phyloP scores from a whole-genome alignment of 1,140 invertebrate genomes.

The Caligus rogercresseyi region DNA sequence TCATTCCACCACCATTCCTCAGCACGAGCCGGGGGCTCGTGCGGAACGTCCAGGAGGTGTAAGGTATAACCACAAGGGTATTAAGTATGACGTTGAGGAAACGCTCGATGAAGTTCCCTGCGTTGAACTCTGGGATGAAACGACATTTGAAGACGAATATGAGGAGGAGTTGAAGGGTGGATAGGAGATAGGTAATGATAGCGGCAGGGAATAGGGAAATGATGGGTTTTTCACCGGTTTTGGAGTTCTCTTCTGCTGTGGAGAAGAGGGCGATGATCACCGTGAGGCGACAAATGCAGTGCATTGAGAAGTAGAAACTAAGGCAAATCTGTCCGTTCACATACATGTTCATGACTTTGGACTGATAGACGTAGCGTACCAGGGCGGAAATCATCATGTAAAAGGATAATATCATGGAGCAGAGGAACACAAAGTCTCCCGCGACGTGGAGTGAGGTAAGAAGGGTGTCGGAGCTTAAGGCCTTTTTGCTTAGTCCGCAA shows the following conservation, averaged over 20 bases:
- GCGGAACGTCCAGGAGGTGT: neutral
- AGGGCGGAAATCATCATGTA: neutral
- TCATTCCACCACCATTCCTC: neutral
- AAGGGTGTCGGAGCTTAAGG: neutral
- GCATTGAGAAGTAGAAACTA: neutral
- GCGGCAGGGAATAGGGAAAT: neutral
- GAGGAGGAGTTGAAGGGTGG: neutral
- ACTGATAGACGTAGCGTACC: neutral
- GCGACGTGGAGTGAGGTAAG: neutral
- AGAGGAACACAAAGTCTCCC: neutral
- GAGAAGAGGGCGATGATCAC: neutral
- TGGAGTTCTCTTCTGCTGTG: neutral
- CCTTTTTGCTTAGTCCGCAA: neutral
- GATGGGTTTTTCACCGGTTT: neutral
- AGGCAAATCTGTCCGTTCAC: neutral
- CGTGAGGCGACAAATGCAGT: neutral
- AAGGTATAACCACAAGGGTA: neutral
- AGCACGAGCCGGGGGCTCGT: neutral
- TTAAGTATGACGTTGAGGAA: neutral
- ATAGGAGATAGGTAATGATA: neutral
- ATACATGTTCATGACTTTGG: neutral
- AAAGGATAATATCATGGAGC: neutral
- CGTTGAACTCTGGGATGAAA: neutral
- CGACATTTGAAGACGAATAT: neutral
- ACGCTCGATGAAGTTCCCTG: neutral